These are phyloP conservation scores for Saccostrea glomerata DNA, from an alignment of 1,140 invertebrate species.

Conservation along the genomic window DNA sequence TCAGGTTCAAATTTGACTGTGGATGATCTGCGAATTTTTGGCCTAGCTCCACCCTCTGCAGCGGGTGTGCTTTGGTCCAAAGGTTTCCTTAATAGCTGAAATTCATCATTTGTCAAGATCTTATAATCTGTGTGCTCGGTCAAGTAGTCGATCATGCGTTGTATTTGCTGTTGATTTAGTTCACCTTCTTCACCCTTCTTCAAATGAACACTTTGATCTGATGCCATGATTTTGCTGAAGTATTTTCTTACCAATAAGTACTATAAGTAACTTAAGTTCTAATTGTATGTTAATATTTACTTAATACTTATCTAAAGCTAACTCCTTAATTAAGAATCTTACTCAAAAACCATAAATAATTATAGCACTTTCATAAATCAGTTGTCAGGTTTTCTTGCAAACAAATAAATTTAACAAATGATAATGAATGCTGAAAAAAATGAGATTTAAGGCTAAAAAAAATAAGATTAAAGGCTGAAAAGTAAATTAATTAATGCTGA, in stretches of 20 bases:
- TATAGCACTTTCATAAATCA: background rate
- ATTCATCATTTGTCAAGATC: background rate
- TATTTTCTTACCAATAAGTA: background rate
- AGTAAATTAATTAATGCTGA: background rate
- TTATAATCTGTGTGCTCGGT: background rate
- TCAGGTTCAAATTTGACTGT: background rate
- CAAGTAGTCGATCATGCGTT: slow-evolving; percentile 8
- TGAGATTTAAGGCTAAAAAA: no score
- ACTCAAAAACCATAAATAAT: background rate
- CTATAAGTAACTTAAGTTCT: background rate
- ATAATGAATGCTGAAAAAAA: no score
- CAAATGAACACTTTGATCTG: slow-evolving; percentile 6
- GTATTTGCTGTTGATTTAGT: background rate
- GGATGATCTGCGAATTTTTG: background rate
- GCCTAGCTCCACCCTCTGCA: background rate
- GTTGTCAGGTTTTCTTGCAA: no score
- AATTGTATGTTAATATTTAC: background rate
- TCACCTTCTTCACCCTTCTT: background rate
- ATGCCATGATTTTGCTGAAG: background rate
- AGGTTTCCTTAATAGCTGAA: background rate
- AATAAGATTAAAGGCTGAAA: background rate
- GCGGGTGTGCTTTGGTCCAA: background rate
- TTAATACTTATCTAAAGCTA: background rate
- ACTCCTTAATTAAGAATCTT: no score
- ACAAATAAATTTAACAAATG: no score